A percentile compares a stretch with the other conserved stretches of the same genome.
phyloP scores from a whole-genome alignment of 1,140 invertebrate species.

The Dermatophagoides farinae region DNA sequence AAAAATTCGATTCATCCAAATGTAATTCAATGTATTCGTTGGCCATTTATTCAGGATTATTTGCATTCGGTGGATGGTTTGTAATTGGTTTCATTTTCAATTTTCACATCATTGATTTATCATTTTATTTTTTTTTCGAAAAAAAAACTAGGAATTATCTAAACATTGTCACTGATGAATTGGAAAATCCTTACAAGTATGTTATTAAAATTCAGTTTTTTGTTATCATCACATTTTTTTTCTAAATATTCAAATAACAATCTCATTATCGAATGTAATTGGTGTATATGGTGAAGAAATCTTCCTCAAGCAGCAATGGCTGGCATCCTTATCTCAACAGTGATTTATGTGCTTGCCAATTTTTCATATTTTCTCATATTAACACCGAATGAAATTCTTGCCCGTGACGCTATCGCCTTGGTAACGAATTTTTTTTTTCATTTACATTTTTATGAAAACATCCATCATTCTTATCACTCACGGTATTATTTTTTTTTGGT shows the following conservation, averaged over 20 bases:
- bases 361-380: constrained; percentile 79
- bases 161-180: constrained; percentile 91
- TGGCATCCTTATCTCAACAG: constrained; percentile 66
- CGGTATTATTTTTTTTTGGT: neutral
- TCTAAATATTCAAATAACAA: neutral
- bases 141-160: constrained; percentile 25
- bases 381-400: constrained; percentile 52
- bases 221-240: neutral
- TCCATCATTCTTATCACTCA: neutral
- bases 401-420: constrained; percentile 77
- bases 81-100: constrained; percentile 29
- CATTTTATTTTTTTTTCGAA: neutral
- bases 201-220: no score
- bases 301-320: constrained; percentile 80
- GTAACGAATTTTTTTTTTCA: no score
- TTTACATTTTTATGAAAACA: no score
- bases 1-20: neutral
- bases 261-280: neutral
- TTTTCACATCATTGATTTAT: neutral
- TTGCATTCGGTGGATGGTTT: constrained; percentile 33
- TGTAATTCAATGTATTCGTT: neutral
- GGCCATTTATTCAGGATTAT: constrained; percentile 10
- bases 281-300: constrained; percentile 37
- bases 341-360: constrained; percentile 77
- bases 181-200: constrained; percentile 47